Conservation (phyloP, 2,113 vertebrate species). For the Gopherus flavomarginatus region DNA sequence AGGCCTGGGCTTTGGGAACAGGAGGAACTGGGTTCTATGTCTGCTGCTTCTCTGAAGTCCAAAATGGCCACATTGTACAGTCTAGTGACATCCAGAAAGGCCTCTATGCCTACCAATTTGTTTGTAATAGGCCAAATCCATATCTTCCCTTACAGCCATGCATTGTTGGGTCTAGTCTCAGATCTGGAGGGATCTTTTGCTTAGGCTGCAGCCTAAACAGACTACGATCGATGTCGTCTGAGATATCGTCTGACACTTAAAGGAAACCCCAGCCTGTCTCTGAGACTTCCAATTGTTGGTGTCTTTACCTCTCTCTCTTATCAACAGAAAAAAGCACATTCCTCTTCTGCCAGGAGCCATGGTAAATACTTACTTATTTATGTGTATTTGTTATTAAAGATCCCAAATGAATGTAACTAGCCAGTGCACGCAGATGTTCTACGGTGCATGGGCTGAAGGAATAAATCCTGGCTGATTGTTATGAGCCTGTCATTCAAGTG, state of each 20-base stretch:
- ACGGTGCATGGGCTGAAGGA: not conserved
- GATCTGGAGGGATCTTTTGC: not conserved
- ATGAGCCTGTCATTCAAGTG: not conserved
- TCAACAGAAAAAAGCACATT: not conserved
- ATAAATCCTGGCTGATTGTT: not conserved
- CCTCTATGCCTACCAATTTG: not conserved
- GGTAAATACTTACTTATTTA: not conserved
- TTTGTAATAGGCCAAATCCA: not conserved
- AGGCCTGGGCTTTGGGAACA: not conserved
- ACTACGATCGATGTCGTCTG: not conserved
- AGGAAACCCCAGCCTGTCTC: not conserved
- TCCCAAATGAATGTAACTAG: not conserved
- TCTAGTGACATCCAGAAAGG: not conserved
- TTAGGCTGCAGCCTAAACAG: not conserved
- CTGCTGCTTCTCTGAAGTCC: not conserved
- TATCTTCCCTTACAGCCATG: not conserved
- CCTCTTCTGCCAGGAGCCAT: not conserved
- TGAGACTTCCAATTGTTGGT: not conserved
- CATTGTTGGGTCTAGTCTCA: not conserved
- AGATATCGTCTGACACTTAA: not conserved
- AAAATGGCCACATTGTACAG: not conserved
- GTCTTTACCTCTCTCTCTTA: not conserved
- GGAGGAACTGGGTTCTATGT: not conserved
- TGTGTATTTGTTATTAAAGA: not conserved
- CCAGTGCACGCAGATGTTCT: not conserved